A percentile compares a stretch with the other conserved stretches of the same genome.
Evolutionary conservation across 2,113 vertebrate species (phyloP).

Genomic region (Chiloscyllium plagiosum): DNA sequence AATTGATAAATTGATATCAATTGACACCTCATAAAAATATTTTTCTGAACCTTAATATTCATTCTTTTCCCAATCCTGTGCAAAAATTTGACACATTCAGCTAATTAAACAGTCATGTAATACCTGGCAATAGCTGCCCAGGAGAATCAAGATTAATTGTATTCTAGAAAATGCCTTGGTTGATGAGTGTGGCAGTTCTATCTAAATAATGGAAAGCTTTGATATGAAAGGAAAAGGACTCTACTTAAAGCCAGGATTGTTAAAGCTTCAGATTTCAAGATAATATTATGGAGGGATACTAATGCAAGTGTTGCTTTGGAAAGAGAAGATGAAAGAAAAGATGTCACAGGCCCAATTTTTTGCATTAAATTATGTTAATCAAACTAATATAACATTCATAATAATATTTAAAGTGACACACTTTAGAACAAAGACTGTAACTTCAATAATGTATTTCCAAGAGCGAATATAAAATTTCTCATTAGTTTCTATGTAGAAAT

Average conservation of each 20-base stretch:
- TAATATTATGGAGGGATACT: background rate
- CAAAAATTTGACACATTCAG: constrained; percentile 3
- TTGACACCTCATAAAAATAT: background rate
- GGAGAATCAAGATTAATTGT: constrained; percentile 7
- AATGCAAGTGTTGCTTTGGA: background rate
- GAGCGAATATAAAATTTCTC: background rate
- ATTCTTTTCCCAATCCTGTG: background rate
- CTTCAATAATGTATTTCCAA: constrained; percentile 1
- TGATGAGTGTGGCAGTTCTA: background rate
- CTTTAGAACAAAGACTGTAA: constrained; percentile 6
- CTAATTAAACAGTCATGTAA: background rate
- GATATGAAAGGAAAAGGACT: background rate
- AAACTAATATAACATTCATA: constrained; percentile 30
- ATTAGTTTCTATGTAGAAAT: background rate
- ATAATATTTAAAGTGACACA: constrained; percentile 14
- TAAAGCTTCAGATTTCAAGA: constrained; percentile 22
- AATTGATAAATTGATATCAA: background rate
- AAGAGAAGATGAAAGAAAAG: constrained; percentile 24
- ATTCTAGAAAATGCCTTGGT: background rate
- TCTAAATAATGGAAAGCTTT: constrained; percentile 34
- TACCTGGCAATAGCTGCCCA: background rate
- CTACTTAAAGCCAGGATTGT: background rate
- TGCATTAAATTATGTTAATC: constrained; percentile 29
- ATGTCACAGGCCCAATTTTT: background rate
- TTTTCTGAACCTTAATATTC: background rate